Base-by-base conservation (phyloP, 1,140 invertebrate species). In the Camponotus pennsylvanicus region DNA sequence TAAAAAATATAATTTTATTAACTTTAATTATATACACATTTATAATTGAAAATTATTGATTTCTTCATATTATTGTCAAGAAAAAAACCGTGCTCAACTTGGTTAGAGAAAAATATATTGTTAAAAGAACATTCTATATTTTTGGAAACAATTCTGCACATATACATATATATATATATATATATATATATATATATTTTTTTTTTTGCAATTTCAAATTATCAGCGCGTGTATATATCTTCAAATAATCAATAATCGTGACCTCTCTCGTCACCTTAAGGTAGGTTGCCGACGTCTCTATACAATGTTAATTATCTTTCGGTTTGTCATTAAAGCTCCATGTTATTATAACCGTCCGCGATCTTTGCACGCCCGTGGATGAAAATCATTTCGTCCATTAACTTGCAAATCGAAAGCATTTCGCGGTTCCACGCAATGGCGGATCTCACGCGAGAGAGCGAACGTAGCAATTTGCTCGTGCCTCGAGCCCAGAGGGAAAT, bases 401-500 rank as follows among this genome's bases (percentile, higher is more conserved):
- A 63, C 27, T 73, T 42, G 55, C 69, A 45, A 82, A 49, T 61
- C 52, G 40, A 83, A 63, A 61, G 42, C 40, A n/a, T 61, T 83
- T 73, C 73, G 55, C 7, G 66, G 42, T 27, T 15, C 63, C 63
- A 49, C 7, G 61, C 18, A 34, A 49, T 18, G 63, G 34, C 59
- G 32, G 45, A 1, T 52, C 37, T 34, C 45, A 73, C 52, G 52
- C 34, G 70, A 64, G 59, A 75, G 45, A 64, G 59, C 5, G 78
- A 80, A 88, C 52, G 67, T 34, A 87, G 88, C 88, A 91, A 91
- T 93, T 91, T 92, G 90, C 85, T 70, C 80, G 57, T 34, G 83
- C 73, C 64, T 86, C 67, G 86, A 86, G 89, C 88, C 92, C 91
- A 77, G 80, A 80, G 92, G 92, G 92, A 93, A 93, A 93, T 93